Conservation (phyloP, 2,113 vertebrate genomes). For the Mesocricetus auratus region DNA sequence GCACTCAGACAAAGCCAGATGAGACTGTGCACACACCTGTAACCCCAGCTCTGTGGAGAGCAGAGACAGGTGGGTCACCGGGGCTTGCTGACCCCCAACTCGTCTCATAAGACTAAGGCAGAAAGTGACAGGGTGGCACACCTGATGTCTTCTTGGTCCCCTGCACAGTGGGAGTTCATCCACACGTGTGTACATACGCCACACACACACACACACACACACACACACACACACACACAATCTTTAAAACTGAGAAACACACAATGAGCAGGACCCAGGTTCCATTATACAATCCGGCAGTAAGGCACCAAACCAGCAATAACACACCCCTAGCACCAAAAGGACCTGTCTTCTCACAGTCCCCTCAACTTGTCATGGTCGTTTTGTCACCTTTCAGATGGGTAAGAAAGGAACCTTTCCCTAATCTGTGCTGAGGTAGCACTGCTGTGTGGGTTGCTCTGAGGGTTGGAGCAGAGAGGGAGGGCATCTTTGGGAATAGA, state of each 20-base stretch:
- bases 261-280: neutral
- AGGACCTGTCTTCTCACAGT: fast-evolving
- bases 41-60: neutral
- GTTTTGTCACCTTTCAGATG: neutral
- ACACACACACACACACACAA: neutral
- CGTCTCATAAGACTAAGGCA: neutral
- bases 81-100: neutral
- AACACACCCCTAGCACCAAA: neutral
- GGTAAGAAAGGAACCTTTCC: neutral
- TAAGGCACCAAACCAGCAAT: no score
- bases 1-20: neutral
- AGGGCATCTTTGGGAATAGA: neutral
- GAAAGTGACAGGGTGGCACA: neutral
- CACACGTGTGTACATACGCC: neutral
- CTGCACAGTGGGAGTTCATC: neutral
- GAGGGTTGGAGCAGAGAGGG: neutral
- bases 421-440: neutral
- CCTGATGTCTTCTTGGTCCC: neutral
- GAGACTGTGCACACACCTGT: neutral
- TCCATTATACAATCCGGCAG: fast-evolving
- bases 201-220: no score
- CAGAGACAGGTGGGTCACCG: neutral
- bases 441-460: fast-evolving
- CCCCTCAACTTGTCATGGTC: neutral
- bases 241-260: constrained; percentile 8